These are phyloP conservation scores for Siniperca undulata DNA, from an alignment of 2,797 vertebrate genomes.

Conservation along the genomic window DNA sequence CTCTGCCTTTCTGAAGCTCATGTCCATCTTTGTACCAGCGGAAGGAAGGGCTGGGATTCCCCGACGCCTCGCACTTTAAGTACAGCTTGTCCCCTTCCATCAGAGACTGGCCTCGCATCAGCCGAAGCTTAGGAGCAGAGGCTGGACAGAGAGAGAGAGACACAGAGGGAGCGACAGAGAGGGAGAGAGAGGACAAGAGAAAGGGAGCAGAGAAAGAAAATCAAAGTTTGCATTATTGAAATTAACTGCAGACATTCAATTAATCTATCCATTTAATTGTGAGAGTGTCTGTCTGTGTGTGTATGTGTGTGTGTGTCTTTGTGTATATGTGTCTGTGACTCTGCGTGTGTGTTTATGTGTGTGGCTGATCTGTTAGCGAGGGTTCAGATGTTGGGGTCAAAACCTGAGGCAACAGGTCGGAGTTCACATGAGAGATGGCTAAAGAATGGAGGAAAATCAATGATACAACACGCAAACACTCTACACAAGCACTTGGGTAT, in stretches of 20 bases:
- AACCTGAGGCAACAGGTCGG: slow-evolving; percentile 36
- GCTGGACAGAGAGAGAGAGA: slow-evolving; percentile 79
- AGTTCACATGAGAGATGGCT: slow-evolving; percentile 34
- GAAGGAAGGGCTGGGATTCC: slow-evolving; percentile 94
- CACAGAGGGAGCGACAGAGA: neutral
- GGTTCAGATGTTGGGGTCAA: slow-evolving; percentile 40
- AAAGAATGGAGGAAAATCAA: slow-evolving; percentile 38
- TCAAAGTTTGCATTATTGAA: slow-evolving; percentile 59
- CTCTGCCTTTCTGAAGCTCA: slow-evolving; percentile 94
- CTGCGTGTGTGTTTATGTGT: slow-evolving; percentile 8
- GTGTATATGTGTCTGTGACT: neutral
- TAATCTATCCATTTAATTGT: slow-evolving; percentile 41
- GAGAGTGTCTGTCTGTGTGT: neutral
- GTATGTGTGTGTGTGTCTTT: neutral
- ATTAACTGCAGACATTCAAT: slow-evolving; percentile 46
- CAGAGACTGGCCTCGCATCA: slow-evolving; percentile 91
- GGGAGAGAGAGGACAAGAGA: neutral
- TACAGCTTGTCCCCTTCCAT: slow-evolving; percentile 93
- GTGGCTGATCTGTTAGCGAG: slow-evolving; percentile 14
- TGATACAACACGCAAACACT: slow-evolving; percentile 18
- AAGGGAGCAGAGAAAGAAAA: slow-evolving; percentile 21
- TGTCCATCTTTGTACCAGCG: slow-evolving; percentile 97
- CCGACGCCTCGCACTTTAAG: slow-evolving; percentile 94
- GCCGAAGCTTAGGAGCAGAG: slow-evolving; percentile 92
- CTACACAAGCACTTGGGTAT: slow-evolving; percentile 8